These are phyloP conservation scores for Bimastos eiseni DNA, from an alignment of 2,888 invertebrate genomes.

Conservation along the genomic window DNA sequence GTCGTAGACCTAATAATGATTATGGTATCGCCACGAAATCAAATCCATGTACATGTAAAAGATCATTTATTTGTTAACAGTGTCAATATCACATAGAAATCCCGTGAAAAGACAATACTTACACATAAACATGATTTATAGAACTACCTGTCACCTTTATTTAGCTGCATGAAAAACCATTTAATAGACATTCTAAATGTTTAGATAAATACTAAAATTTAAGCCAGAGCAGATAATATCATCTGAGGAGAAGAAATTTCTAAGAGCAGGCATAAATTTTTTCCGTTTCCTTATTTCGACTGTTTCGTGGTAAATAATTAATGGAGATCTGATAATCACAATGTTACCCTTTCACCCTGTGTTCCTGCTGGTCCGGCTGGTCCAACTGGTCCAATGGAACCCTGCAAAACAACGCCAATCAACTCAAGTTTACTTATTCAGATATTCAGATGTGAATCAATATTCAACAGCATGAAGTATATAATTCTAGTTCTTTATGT, in stretches of 20 bases:
- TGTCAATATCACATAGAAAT: neutral
- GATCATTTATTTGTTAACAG: neutral
- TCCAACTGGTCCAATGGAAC: constrained; percentile 50
- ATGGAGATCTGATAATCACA: neutral
- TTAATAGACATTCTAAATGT: neutral
- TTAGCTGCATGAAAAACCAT: neutral
- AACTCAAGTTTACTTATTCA: no score
- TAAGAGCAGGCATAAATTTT: no score
- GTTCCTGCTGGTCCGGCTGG: constrained; percentile 48
- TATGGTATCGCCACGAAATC: neutral
- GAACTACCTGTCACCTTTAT: neutral
- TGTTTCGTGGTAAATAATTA: no score
- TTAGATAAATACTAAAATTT: neutral
- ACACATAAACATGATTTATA: neutral
- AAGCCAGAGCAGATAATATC: neutral
- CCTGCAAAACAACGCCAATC: neutral
- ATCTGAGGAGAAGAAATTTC: no score
- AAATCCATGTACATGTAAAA: neutral
- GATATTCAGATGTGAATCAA: no score
- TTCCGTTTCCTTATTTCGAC: no score
- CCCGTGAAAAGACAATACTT: neutral
- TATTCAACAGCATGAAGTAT: no score
- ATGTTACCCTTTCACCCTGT: constrained; percentile 20
- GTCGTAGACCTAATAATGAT: neutral
- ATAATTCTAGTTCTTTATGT: no score